Evolutionary conservation across 2,888 invertebrate species (phyloP).

Genomic region (Thalpophila matura): DNA sequence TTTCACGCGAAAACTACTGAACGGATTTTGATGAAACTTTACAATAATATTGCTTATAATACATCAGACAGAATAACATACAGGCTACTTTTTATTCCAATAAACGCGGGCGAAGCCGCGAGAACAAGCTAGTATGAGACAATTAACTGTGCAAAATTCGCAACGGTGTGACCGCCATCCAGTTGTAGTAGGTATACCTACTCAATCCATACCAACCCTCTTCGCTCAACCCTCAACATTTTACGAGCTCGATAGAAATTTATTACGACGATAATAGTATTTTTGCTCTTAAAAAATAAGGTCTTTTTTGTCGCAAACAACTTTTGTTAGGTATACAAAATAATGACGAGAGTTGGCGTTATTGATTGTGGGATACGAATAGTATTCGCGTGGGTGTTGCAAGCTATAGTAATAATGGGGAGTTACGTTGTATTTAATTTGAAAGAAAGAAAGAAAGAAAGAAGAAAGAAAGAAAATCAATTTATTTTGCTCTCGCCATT

Average conservation of each 20-base stretch:
- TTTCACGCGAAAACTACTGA: too few species aligned
- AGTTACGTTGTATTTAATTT: background rate
- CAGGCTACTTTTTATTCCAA: too few species aligned
- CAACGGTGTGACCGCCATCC: slow-evolving; percentile 34
- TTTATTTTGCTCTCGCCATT: too few species aligned
- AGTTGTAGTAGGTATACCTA: background rate
- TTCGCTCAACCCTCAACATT: slow-evolving; percentile 23
- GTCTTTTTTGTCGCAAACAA: slow-evolving; percentile 32
- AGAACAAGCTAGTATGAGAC: too few species aligned
- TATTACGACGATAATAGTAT: slow-evolving; percentile 49
- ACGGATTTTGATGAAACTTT: too few species aligned
- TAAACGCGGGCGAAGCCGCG: too few species aligned
- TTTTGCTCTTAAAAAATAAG: slow-evolving; percentile 46
- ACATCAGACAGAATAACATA: too few species aligned
- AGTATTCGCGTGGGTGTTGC: background rate
- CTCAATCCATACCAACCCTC: background rate
- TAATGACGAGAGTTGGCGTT: slow-evolving; percentile 1
- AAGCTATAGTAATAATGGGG: background rate
- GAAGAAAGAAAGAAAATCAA: too few species aligned
- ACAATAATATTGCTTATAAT: too few species aligned
- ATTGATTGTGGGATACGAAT: background rate
- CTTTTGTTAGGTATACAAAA: slow-evolving; percentile 24
- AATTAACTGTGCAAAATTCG: too few species aligned
- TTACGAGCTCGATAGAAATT: slow-evolving; percentile 60
- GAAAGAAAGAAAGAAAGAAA: too few species aligned